phyloP scores from a whole-genome alignment of 2,113 vertebrate genomes.

The Alectura lathami region DNA sequence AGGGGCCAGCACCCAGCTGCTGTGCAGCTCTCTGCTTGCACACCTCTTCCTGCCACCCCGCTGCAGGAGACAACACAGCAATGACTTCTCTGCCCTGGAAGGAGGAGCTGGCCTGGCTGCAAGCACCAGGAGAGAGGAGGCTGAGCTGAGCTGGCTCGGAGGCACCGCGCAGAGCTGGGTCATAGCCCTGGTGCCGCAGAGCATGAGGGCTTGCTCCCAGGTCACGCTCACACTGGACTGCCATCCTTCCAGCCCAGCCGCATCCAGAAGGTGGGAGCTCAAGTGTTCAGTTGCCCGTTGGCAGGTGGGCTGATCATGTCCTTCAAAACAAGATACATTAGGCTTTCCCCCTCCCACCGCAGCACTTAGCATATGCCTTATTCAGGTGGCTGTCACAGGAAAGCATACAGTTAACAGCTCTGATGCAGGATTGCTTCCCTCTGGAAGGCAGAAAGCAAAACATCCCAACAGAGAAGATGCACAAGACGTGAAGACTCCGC shows the following conservation, averaged over 20 bases:
- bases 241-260: not conserved
- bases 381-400: accelerated
- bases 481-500: not conserved
- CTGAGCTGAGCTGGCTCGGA: accelerated
- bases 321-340: not conserved
- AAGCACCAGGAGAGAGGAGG: not conserved
- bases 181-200: accelerated
- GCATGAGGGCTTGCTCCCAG: accelerated
- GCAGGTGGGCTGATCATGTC: accelerated
- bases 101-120: not conserved
- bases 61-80: not conserved
- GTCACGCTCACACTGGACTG: not conserved
- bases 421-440: not conserved
- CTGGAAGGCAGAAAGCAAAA: not conserved
- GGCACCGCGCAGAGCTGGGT: accelerated
- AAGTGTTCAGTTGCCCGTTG: not conserved
- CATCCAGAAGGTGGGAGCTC: not conserved
- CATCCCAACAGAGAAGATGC: accelerated
- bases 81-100: accelerated
- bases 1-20: accelerated
- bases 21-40: not conserved
- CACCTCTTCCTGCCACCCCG: accelerated
- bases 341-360: not conserved
- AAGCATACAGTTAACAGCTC: not conserved
- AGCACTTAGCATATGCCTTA: accelerated